A percentile compares a stretch with the other conserved stretches of the same genome.
Conservation (phyloP, 2,888 invertebrate genomes). For the Notocelia uddmanniana region DNA sequence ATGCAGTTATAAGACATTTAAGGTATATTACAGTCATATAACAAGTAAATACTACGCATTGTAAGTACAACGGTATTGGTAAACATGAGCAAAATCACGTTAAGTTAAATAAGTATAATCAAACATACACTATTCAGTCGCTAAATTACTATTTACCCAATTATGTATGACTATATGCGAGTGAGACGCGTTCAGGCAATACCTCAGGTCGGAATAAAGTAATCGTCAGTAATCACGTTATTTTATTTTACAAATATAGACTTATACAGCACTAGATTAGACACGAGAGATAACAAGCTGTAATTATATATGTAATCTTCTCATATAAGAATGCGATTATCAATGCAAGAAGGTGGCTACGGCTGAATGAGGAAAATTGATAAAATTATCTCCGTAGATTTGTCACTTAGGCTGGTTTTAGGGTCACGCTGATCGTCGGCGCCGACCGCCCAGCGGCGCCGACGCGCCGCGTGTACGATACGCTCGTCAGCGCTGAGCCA, state of each 20-base stretch:
- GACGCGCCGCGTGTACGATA: too few species aligned
- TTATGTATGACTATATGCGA: background rate
- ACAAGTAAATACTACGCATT: too few species aligned
- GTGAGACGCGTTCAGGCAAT: background rate
- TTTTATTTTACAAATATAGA: background rate
- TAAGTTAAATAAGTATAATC: background rate
- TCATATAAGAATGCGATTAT: background rate
- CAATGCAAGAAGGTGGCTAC: background rate
- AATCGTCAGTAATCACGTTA: conserved; percentile 11
- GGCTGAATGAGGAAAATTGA: background rate
- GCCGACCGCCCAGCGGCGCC: too few species aligned
- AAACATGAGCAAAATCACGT: background rate
- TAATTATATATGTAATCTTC: background rate
- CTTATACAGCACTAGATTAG: conserved; percentile 1
- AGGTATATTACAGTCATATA: too few species aligned
- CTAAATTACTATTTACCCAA: conserved; percentile 1
- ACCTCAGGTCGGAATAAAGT: background rate
- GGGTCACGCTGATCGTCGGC: too few species aligned
- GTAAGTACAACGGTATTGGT: too few species aligned
- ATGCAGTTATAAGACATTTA: too few species aligned
- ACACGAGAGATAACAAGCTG: background rate
- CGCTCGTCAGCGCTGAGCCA: too few species aligned
- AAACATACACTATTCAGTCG: background rate
- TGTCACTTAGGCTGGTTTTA: too few species aligned
- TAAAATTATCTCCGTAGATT: too few species aligned